Conservation (phyloP, 2,797 vertebrate genomes). For the Malurus leucopterus region DNA sequence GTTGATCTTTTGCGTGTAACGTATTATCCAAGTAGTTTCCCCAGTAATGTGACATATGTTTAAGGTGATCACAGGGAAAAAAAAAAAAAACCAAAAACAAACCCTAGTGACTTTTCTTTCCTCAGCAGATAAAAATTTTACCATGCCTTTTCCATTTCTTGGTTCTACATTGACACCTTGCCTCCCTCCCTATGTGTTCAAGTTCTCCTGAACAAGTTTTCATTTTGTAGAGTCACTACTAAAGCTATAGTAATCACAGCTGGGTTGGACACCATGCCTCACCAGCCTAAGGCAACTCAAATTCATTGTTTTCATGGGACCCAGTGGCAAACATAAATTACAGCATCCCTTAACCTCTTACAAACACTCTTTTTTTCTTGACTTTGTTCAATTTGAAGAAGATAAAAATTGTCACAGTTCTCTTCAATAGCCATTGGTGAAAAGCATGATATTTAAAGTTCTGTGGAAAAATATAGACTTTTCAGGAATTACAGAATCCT, state of each 20-base stretch:
- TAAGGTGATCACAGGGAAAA: neutral
- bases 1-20: neutral
- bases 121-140: neutral
- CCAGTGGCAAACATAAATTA: slow-evolving; percentile 46
- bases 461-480: slow-evolving; percentile 22
- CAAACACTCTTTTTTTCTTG: slow-evolving; percentile 17
- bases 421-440: slow-evolving; percentile 47
- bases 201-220: neutral
- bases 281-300: neutral
- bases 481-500: slow-evolving; percentile 14
- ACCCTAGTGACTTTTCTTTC: neutral
- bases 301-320: neutral
- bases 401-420: slow-evolving; percentile 41
- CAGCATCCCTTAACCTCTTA: neutral
- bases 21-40: neutral
- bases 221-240: neutral
- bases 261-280: neutral
- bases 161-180: neutral
- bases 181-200: neutral
- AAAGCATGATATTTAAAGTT: slow-evolving; percentile 46
- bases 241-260: neutral
- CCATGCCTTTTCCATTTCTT: neutral
- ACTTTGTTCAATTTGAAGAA: slow-evolving; percentile 17
- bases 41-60: neutral
- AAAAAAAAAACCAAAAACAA: neutral